Conservation (phyloP, 2,797 vertebrate species). For the Tokudaia muenninki region DNA sequence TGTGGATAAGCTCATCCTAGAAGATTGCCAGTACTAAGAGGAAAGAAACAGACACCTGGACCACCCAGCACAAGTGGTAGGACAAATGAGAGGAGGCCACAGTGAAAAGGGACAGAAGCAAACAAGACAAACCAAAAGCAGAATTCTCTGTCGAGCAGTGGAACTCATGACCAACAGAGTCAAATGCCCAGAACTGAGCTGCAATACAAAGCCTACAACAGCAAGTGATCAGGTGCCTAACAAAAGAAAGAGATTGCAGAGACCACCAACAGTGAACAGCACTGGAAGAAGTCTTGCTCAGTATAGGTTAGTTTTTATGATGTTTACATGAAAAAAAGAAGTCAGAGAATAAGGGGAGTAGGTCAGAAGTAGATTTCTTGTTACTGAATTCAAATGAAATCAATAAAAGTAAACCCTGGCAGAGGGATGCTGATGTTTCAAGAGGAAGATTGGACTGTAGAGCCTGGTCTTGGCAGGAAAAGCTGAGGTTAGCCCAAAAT, state of each 20-base stretch:
- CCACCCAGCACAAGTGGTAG: background rate
- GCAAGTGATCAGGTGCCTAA: background rate
- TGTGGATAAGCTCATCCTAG: background rate
- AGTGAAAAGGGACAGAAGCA: constrained; percentile 7
- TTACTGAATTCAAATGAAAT: background rate
- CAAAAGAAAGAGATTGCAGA: background rate
- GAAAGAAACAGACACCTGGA: background rate
- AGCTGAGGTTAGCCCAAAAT: background rate
- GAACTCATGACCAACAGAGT: background rate
- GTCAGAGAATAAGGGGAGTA: background rate
- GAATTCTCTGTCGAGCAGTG: background rate
- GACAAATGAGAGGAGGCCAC: background rate
- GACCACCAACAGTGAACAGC: background rate
- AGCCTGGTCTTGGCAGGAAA: background rate
- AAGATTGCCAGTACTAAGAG: background rate
- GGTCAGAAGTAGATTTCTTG: background rate
- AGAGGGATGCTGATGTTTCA: background rate
- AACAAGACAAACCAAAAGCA: background rate
- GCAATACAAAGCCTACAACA: background rate
- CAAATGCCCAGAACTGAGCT: background rate
- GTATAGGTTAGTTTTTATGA: background rate
- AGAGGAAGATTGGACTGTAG: background rate
- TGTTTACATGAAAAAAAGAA: background rate
- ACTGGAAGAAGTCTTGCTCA: background rate
- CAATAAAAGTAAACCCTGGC: background rate